Percentiles rank a stretch among this genome's conserved stretches.
phyloP scores from a whole-genome alignment of 2,797 vertebrate genomes.

The Euthynnus affinis region DNA sequence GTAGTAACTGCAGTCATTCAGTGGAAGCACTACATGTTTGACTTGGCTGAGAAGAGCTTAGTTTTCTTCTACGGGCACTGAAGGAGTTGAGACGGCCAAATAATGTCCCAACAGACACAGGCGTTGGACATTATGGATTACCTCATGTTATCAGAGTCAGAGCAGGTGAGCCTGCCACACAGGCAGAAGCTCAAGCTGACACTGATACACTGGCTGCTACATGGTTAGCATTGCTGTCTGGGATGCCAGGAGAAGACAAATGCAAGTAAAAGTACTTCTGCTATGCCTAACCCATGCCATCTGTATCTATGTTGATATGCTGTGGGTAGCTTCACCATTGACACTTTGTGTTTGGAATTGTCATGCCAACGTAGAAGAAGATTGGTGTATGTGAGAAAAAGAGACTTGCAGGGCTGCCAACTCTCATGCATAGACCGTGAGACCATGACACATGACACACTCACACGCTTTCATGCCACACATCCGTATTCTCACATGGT shows the following conservation, averaged over 20 bases:
- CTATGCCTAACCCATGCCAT: slow-evolving; percentile 8
- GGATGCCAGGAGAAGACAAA: slow-evolving; percentile 30
- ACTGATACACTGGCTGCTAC: slow-evolving; percentile 26
- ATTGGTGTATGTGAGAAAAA: not conserved
- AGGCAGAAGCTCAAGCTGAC: slow-evolving; percentile 36
- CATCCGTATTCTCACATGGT: too few species aligned
- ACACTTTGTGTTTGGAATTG: not conserved
- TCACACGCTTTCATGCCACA: too few species aligned
- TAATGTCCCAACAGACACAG: slow-evolving; percentile 1
- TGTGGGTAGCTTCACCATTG: not conserved
- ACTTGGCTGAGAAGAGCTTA: not conserved
- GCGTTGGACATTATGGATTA: slow-evolving; percentile 19
- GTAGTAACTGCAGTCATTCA: not conserved
- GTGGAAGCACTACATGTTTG: not conserved
- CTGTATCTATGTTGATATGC: slow-evolving; percentile 8
- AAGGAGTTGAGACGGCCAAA: slow-evolving; percentile 1
- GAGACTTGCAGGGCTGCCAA: not conserved
- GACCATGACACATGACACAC: too few species aligned
- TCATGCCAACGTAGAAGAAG: not conserved
- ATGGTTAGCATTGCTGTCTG: slow-evolving; percentile 3
- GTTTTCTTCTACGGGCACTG: not conserved
- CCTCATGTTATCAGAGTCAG: slow-evolving; percentile 31
- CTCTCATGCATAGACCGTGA: too few species aligned
- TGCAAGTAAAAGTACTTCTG: not conserved
- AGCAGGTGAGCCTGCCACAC: slow-evolving; percentile 48